Evolutionary conservation across 1,140 invertebrate species (phyloP).

Genomic region (Tetraneura akinire): DNA sequence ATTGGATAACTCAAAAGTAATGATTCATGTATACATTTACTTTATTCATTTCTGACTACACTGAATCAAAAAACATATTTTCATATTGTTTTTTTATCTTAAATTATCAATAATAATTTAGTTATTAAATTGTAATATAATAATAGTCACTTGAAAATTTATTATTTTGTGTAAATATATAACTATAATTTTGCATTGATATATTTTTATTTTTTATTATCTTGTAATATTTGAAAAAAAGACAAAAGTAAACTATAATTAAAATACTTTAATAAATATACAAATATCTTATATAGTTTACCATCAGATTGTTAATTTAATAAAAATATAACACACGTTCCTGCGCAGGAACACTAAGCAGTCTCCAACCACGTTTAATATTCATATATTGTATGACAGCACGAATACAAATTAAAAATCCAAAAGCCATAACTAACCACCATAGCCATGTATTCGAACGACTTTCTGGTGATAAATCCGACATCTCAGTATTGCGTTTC

Average conservation of each 20-base stretch:
- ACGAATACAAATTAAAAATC: constrained; percentile 81
- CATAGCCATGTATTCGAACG: constrained; percentile 77
- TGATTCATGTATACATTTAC: background rate
- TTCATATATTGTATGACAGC: constrained; percentile 86
- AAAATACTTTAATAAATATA: constrained; percentile 9
- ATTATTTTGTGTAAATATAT: background rate
- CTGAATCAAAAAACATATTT: too few relatives aligned
- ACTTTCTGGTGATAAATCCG: constrained; percentile 67
- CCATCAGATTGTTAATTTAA: constrained; percentile 60
- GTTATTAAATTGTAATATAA: background rate
- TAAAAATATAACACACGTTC: constrained; percentile 85
- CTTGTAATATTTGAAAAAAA: too few relatives aligned
- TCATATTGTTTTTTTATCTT: too few relatives aligned
- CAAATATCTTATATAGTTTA: constrained; percentile 1
- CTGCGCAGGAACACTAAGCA: constrained; percentile 80
- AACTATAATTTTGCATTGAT: background rate
- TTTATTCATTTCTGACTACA: background rate
- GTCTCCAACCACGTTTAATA: constrained; percentile 85
- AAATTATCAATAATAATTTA: background rate
- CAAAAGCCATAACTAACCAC: constrained; percentile 88
- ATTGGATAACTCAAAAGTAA: background rate
- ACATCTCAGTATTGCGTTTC: constrained; percentile 83
- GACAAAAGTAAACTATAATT: background rate
- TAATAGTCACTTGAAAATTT: background rate
- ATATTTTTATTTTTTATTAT: background rate